These are phyloP conservation scores for Chascanopsetta lugubris DNA, from an alignment of 2,113 vertebrate genomes.

Conservation along the genomic window DNA sequence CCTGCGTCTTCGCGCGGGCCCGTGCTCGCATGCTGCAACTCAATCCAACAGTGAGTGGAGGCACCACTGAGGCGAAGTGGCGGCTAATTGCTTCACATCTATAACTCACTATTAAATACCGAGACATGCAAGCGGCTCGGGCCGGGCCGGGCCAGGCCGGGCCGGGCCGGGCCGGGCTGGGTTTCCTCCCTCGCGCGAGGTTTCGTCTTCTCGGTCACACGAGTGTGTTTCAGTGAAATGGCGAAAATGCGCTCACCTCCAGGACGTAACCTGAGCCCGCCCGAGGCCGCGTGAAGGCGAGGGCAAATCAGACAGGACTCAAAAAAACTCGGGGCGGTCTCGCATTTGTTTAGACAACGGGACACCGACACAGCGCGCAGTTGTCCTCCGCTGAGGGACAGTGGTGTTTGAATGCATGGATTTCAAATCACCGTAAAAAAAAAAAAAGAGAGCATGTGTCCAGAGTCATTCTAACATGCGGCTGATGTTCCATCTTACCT, in stretches of 20 bases:
- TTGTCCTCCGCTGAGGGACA: too few species aligned
- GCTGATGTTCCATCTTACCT: slow-evolving; percentile 72
- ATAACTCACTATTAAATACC: slow-evolving; percentile 25
- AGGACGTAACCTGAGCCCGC: background rate
- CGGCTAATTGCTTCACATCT: background rate
- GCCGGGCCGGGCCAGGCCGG: too few species aligned
- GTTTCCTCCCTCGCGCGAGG: background rate
- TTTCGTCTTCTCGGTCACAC: background rate
- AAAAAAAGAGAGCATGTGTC: background rate
- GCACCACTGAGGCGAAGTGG: background rate
- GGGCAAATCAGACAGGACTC: background rate
- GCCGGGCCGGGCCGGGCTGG: too few species aligned
- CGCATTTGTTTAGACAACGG: background rate
- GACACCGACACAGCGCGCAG: background rate
- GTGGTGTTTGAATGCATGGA: background rate
- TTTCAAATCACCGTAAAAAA: slow-evolving; percentile 1
- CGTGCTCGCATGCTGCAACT: slow-evolving; percentile 10
- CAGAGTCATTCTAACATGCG: background rate
- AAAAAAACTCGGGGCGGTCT: background rate
- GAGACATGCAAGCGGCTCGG: too few species aligned
- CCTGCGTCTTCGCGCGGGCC: too few species aligned
- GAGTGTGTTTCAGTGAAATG: background rate
- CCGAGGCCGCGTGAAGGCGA: background rate
- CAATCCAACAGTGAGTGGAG: slow-evolving; percentile 15
- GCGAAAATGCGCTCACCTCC: background rate